Evolutionary conservation across 2,888 invertebrate species (phyloP).

Genomic region (Morpho deidamia): DNA sequence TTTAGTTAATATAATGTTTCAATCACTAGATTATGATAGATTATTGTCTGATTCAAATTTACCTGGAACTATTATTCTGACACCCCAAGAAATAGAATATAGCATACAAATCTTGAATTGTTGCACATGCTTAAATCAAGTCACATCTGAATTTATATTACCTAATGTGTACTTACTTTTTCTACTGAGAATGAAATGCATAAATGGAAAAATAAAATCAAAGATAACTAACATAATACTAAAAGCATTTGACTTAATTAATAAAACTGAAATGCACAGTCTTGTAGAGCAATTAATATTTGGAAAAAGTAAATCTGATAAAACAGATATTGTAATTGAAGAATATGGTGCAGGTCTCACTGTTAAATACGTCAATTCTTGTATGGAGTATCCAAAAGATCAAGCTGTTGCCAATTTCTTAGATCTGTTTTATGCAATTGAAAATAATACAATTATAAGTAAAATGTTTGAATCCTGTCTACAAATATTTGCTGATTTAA

Average conservation of each 20-base stretch:
- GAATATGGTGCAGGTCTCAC: conserved; percentile 59
- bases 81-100: conserved; percentile 56
- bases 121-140: conserved; percentile 42
- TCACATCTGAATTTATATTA: conserved; percentile 47
- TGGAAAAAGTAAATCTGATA: conserved; percentile 31
- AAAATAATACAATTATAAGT: conserved; percentile 36
- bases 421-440: conserved; percentile 41
- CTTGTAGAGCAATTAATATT: conserved; percentile 43
- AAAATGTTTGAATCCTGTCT: conserved; percentile 50
- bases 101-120: conserved; percentile 55
- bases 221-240: conserved; percentile 55
- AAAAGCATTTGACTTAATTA: conserved; percentile 46
- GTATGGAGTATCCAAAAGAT: conserved; percentile 33
- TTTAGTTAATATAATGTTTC: conserved; percentile 42
- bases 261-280: conserved; percentile 32
- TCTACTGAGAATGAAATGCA: conserved; percentile 52
- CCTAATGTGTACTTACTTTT: conserved; percentile 65
- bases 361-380: conserved; percentile 41
- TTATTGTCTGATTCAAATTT: conserved; percentile 34
- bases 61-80: conserved; percentile 54
- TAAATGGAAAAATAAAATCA: conserved; percentile 42
- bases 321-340: conserved; percentile 37
- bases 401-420: conserved; percentile 48
- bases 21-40: conserved; percentile 41
- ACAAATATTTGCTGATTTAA: conserved; percentile 44